Base-by-base conservation (phyloP, 2,113 vertebrate genomes). In the Sceloporus tristichus region DNA sequence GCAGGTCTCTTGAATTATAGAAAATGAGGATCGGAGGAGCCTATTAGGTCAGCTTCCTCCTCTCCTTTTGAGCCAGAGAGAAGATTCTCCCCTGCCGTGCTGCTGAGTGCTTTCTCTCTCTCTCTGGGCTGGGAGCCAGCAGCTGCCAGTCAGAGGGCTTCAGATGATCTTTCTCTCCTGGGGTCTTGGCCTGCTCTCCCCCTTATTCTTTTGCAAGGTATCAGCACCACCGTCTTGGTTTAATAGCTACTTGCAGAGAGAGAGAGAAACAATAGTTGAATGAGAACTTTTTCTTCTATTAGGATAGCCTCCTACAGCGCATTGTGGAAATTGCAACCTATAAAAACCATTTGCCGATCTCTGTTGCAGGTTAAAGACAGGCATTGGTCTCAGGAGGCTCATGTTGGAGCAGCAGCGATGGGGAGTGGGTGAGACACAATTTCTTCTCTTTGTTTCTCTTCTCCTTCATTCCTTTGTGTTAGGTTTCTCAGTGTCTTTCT, bases 141-240 rank as follows among this genome's bases (percentile, higher is more conserved):
- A 7, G 13, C 66, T 13, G 65, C 21, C 79, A 79, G 54, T 27
- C 75, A 65, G 29, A 65, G 59, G 70, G 18, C 54, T 38, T 59
- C 53, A 56, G 80, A 29, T 25, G 40, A 34, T 66, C 71, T 42
- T 10, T 66, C 79, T 34, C 9, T 80, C 38, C 86, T 84, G 82
- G 16, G 27, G 76, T 29, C 9, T 4, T 2, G 14, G 54, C 62
- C 53, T 13, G 2, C 53, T 9, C 1, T 9, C 1, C 5, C 4
- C 42, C 0, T 11, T 13, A 2, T 78, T 85, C 91, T 82, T 2
- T 6, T 85, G 9, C 65, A 85, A 94, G 87, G 86, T 89, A 48
- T 18, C 0, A 34, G 81, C 40, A 23, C 56, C 40, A 21, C 56
- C 2, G 4, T 7, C 59, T 23, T 70, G 27, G 23, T 5, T 38